These are phyloP conservation scores for Autographa gamma DNA, from an alignment of 2,888 invertebrate genomes.

Conservation along the genomic window DNA sequence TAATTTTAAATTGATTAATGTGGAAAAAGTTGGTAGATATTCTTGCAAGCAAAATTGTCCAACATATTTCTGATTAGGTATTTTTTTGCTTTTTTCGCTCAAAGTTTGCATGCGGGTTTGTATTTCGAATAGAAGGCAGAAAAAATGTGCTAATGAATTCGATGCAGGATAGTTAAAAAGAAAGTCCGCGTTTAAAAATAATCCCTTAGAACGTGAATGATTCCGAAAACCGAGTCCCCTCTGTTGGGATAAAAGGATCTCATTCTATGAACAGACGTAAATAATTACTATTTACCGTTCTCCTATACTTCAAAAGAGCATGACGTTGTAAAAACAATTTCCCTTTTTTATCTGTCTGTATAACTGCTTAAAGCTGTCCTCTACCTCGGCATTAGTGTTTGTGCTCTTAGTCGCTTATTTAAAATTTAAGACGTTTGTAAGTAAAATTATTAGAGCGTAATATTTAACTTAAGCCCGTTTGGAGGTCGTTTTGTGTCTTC, in stretches of 20 bases:
- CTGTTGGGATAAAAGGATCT: slow-evolving; percentile 41
- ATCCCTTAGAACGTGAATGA: slow-evolving; percentile 16
- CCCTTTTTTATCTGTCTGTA: slow-evolving; percentile 32
- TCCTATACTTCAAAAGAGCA: slow-evolving; percentile 47
- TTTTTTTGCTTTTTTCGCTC: neutral
- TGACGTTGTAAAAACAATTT: slow-evolving; percentile 46
- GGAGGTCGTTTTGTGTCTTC: slow-evolving; percentile 9
- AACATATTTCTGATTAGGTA: neutral
- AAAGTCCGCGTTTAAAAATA: slow-evolving; percentile 33
- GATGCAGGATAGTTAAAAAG: neutral
- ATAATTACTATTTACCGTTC: slow-evolving; percentile 43
- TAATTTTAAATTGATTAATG: slow-evolving; percentile 21
- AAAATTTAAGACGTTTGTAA: slow-evolving; percentile 24
- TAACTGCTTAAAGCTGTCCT: slow-evolving; percentile 37
- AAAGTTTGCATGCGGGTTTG: slow-evolving; percentile 4
- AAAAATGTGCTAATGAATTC: neutral
- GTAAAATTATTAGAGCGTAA: slow-evolving; percentile 22
- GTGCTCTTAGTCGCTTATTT: slow-evolving; percentile 29
- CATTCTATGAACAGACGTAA: slow-evolving; percentile 44
- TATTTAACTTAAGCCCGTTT: slow-evolving; percentile 16
- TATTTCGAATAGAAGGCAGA: neutral
- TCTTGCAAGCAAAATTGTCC: neutral
- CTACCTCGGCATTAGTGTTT: slow-evolving; percentile 23
- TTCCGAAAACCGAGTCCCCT: slow-evolving; percentile 43
- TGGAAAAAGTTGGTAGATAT: slow-evolving; percentile 14